phyloP scores from a whole-genome alignment of 2,888 invertebrate species.

The Polyommatus icarus region DNA sequence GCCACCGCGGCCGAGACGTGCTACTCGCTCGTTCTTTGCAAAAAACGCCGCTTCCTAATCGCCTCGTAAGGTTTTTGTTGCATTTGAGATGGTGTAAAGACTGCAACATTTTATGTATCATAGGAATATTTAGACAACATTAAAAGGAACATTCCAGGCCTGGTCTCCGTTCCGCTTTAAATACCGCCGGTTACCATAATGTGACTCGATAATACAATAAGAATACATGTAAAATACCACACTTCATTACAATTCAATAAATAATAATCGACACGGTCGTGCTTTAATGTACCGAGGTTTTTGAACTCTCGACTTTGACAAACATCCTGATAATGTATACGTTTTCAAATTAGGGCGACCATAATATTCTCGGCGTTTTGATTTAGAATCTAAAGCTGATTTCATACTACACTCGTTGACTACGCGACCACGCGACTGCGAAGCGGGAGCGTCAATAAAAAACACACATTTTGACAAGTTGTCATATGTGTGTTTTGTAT shows the following conservation, averaged over 20 bases:
- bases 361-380: background rate
- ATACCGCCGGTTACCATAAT: background rate
- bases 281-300: conserved; percentile 41
- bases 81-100: background rate
- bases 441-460: too few relatives aligned
- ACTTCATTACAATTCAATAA: conserved; percentile 30
- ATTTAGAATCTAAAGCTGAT: background rate
- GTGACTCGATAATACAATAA: background rate
- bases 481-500: too few relatives aligned
- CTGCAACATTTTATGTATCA: background rate
- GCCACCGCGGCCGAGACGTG: background rate
- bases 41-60: background rate
- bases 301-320: conserved; percentile 55
- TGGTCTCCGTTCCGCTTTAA: background rate
- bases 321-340: conserved; percentile 40
- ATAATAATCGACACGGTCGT: conserved; percentile 41
- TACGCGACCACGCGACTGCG: too few relatives aligned
- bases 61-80: background rate
- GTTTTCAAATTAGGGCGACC: conserved; percentile 12
- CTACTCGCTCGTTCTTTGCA: background rate
- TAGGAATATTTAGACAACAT: background rate
- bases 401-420: background rate
- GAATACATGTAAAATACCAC: conserved; percentile 14
- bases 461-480: too few relatives aligned
- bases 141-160: background rate